These are phyloP conservation scores for Helleia helle DNA, from an alignment of 2,888 invertebrate genomes.

Conservation along the genomic window DNA sequence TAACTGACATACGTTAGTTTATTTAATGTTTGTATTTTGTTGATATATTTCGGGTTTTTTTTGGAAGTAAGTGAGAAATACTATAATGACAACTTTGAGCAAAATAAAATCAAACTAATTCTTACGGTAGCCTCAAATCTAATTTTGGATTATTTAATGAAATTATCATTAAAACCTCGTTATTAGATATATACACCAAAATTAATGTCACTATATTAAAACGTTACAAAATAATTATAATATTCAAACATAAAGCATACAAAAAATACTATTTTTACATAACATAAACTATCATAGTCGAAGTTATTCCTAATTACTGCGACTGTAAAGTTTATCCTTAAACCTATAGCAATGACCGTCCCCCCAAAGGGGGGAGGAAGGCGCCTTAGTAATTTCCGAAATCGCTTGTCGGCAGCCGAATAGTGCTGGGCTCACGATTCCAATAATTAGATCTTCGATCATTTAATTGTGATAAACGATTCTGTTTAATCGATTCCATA, in stretches of 20 bases:
- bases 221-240: too few relatives aligned
- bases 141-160: too few relatives aligned
- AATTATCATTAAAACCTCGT: too few relatives aligned
- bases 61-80: background rate
- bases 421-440: slow-evolving; percentile 53
- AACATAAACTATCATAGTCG: background rate
- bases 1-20: slow-evolving; percentile 2
- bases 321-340: background rate
- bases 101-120: too few relatives aligned
- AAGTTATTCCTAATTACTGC: too few relatives aligned
- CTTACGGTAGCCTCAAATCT: too few relatives aligned
- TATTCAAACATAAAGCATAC: too few relatives aligned
- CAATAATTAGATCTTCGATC: slow-evolving; percentile 65
- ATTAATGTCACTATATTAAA: too few relatives aligned
- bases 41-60: too few relatives aligned
- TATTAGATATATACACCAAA: too few relatives aligned
- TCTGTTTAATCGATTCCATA: slow-evolving; percentile 23
- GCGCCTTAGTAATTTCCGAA: slow-evolving; percentile 72
- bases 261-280: background rate
- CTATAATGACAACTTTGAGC: too few relatives aligned
- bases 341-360: slow-evolving; percentile 34
- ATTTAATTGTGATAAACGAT: slow-evolving; percentile 53
- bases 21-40: background rate
- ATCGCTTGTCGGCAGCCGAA: slow-evolving; percentile 68
- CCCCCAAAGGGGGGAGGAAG: slow-evolving; percentile 40